Evolutionary conservation across 2,113 vertebrate species (phyloP).

Genomic region (Lichenostomus cassidix): DNA sequence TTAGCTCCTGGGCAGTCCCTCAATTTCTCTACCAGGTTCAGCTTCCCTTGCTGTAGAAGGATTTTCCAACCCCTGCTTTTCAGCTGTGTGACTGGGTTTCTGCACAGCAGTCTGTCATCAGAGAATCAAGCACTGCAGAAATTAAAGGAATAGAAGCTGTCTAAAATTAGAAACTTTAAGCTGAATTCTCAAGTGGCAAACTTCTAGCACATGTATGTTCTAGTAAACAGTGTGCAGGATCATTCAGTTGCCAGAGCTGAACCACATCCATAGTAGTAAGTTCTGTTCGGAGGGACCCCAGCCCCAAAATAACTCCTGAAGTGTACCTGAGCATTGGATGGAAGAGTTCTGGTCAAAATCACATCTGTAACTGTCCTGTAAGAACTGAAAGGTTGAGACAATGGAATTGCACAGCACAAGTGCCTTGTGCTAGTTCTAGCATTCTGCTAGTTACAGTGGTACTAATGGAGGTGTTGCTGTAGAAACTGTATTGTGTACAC

Average conservation of each 20-base stretch:
- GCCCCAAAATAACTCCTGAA: neutral
- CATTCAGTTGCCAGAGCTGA: neutral
- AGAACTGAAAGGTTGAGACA: neutral
- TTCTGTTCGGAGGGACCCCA: neutral
- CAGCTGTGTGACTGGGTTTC: neutral
- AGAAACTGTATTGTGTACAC: rapidly evolving
- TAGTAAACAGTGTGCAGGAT: neutral
- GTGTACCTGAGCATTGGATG: neutral
- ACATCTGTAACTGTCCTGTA: neutral
- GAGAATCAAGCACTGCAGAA: neutral
- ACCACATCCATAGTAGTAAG: neutral
- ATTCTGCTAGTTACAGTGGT: neutral
- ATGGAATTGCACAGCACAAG: neutral
- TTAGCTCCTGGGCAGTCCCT: neutral
- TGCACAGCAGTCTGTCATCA: neutral
- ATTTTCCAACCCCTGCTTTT: neutral
- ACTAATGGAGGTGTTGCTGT: neutral
- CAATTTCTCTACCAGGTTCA: neutral
- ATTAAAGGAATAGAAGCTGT: neutral
- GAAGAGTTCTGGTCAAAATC: neutral
- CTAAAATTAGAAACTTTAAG: neutral
- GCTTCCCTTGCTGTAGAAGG: neutral
- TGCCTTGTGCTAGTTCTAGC: neutral
- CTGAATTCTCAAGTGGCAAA: neutral
- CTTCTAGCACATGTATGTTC: neutral